Percentiles rank a stretch among this genome's conserved stretches.
These are phyloP conservation scores for Carassius gibelio DNA, from an alignment of 2,113 vertebrate genomes.

Conservation along the genomic window DNA sequence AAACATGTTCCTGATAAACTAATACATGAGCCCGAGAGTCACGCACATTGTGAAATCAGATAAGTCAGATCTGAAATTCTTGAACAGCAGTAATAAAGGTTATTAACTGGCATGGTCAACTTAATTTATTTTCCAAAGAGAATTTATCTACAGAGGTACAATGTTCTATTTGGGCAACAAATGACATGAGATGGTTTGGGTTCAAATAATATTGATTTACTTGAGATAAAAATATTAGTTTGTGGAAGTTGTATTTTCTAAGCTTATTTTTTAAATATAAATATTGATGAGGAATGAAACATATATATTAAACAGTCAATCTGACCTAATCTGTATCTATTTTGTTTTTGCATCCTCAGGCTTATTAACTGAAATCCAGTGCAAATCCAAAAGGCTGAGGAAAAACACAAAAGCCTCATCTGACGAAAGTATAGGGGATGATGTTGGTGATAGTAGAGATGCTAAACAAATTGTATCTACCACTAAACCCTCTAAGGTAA, in stretches of 20 bases:
- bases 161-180: neutral
- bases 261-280: neutral
- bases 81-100: neutral
- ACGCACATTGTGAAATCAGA: neutral
- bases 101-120: neutral
- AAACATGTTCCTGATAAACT: neutral
- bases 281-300: neutral
- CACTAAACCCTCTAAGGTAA: slow-evolving; percentile 86
- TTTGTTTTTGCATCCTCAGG: slow-evolving; percentile 70
- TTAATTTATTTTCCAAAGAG: neutral
- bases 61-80: neutral
- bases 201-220: neutral
- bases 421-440: slow-evolving; percentile 76
- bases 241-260: neutral
- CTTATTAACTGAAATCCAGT: slow-evolving; percentile 96
- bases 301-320: neutral
- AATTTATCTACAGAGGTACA: neutral
- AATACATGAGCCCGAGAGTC: neutral
- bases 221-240: neutral
- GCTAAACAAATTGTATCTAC: slow-evolving; percentile 91
- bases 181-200: neutral
- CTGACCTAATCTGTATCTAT: neutral
- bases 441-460: slow-evolving; percentile 78
- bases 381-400: slow-evolving; percentile 93
- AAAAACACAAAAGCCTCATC: slow-evolving; percentile 84